Conservation (phyloP, 2,113 vertebrate genomes). For the Chloroceryle aenea region DNA sequence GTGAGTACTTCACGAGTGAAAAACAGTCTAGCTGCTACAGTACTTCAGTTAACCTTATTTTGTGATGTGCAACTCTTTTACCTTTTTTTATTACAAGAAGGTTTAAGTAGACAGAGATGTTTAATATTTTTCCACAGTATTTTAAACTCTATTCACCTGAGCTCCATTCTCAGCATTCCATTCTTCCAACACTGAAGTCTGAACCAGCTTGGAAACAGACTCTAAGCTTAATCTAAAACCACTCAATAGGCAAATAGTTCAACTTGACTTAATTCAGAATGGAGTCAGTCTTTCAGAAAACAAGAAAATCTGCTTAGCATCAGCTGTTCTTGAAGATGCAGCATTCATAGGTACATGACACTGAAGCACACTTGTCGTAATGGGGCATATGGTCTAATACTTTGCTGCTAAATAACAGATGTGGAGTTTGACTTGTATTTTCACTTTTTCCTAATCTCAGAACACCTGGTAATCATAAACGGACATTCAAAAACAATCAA, state of each 20-base stretch:
- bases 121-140: background rate
- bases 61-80: background rate
- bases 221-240: background rate
- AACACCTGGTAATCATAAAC: background rate
- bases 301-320: background rate
- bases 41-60: background rate
- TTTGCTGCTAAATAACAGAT: background rate
- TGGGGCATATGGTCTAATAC: background rate
- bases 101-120: background rate
- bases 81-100: background rate
- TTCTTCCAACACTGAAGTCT: background rate
- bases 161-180: conserved; percentile 3
- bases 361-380: background rate
- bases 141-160: background rate
- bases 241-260: background rate
- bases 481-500: background rate
- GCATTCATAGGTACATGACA: background rate
- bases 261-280: background rate
- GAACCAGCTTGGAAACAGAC: background rate
- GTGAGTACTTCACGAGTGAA: background rate
- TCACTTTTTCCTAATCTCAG: background rate
- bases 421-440: background rate
- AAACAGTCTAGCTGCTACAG: background rate
- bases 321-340: background rate
- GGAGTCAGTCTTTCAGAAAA: background rate